These are phyloP conservation scores for Petrolisthes cinctipes DNA, from an alignment of 2,888 invertebrate species.

Conservation along the genomic window DNA sequence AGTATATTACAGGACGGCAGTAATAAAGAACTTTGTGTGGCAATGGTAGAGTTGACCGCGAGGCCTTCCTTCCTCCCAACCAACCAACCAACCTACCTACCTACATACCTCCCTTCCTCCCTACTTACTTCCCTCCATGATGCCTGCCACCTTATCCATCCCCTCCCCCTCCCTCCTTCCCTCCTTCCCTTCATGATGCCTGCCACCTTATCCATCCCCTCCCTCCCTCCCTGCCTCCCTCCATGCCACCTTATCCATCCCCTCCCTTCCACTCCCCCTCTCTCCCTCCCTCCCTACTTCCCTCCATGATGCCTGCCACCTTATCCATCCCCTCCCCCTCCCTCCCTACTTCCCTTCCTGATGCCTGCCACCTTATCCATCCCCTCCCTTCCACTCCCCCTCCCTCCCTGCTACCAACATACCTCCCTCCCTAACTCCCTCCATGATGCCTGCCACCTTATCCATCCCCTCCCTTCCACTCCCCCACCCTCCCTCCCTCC, in stretches of 20 bases:
- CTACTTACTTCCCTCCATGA: neutral
- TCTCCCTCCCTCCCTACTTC: neutral
- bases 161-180: slow-evolving; percentile 4
- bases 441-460: neutral
- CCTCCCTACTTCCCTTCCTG: slow-evolving; percentile 15
- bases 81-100: neutral
- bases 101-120: neutral
- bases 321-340: neutral
- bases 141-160: neutral
- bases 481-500: neutral
- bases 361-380: too few relatives aligned
- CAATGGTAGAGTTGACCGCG: slow-evolving; percentile 31
- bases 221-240: slow-evolving; percentile 27
- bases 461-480: neutral
- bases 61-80: neutral
- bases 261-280: neutral
- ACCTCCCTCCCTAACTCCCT: slow-evolving; percentile 12
- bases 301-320: neutral
- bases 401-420: slow-evolving; percentile 11
- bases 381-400: slow-evolving; percentile 23
- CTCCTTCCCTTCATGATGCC: slow-evolving; percentile 17
- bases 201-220: slow-evolving; percentile 41
- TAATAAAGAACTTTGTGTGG: slow-evolving; percentile 11
- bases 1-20: slow-evolving; percentile 10
- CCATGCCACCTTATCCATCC: slow-evolving; percentile 5